Evolutionary conservation across 2,113 vertebrate species (phyloP).

Genomic region (Percopsis transmontana): DNA sequence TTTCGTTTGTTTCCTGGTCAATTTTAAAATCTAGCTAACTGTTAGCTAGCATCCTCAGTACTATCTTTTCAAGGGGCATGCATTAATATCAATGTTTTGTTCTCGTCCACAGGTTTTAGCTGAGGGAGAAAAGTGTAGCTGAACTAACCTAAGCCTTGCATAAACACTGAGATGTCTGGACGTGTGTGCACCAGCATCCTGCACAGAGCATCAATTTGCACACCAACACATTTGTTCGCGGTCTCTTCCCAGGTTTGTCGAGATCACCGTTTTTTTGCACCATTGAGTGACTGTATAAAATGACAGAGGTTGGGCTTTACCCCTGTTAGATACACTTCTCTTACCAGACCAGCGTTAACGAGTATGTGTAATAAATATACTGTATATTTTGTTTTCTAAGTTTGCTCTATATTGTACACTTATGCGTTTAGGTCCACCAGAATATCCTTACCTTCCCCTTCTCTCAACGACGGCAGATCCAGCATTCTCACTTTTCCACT

Average conservation of each 20-base stretch:
- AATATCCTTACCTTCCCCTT: neutral
- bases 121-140: too few relatives aligned
- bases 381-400: too few relatives aligned
- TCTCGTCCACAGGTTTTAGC: too few relatives aligned
- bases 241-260: conserved; percentile 41
- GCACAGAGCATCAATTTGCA: conserved; percentile 49
- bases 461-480: conserved; percentile 6
- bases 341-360: too few relatives aligned
- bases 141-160: too few relatives aligned
- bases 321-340: too few relatives aligned
- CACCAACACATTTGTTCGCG: conserved; percentile 7
- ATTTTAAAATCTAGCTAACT: too few relatives aligned
- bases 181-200: conserved; percentile 63
- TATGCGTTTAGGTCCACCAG: neutral
- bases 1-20: too few relatives aligned
- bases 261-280: neutral
- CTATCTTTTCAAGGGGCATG: too few relatives aligned
- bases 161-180: conserved; percentile 61
- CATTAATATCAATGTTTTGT: too few relatives aligned
- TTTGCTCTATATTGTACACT: neutral
- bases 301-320: neutral
- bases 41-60: too few relatives aligned
- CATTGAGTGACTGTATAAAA: neutral
- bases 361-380: too few relatives aligned
- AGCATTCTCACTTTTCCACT: conserved; percentile 43